These are phyloP conservation scores for Gymnothorax reevesii DNA, from an alignment of 2,797 vertebrate genomes.

Conservation along the genomic window DNA sequence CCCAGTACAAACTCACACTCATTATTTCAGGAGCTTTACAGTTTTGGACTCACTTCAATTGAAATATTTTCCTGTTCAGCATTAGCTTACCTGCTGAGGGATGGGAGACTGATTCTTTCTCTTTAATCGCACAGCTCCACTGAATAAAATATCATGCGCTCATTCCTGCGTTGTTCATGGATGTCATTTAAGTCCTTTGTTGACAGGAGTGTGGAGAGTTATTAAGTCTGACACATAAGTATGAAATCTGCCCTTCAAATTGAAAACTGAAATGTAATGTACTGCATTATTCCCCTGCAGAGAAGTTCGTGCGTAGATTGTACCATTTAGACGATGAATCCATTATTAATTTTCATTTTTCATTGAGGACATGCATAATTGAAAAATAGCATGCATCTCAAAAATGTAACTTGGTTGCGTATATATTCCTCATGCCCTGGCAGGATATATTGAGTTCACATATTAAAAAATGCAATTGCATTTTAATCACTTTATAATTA, in stretches of 20 bases:
- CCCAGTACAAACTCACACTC: conserved; percentile 12
- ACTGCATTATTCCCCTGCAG: conserved; percentile 23
- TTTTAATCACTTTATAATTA: conserved; percentile 27
- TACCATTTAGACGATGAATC: conserved; percentile 22
- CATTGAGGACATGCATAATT: neutral
- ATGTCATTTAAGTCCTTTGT: conserved; percentile 19
- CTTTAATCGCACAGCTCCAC: conserved; percentile 22
- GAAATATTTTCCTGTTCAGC: conserved; percentile 24
- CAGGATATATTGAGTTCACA: conserved; percentile 11
- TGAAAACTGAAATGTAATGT: conserved; percentile 39
- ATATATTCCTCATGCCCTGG: neutral
- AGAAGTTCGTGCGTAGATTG: neutral
- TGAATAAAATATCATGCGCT: conserved; percentile 30
- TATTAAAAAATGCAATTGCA: conserved; percentile 32
- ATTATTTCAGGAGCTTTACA: neutral
- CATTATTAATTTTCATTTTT: conserved; percentile 24
- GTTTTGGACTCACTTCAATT: conserved; percentile 17
- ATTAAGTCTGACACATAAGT: neutral
- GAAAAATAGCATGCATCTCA: too few species aligned
- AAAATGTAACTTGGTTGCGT: neutral
- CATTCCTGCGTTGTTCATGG: conserved; percentile 2
- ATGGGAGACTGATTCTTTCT: conserved; percentile 25
- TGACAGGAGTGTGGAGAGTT: conserved; percentile 34
- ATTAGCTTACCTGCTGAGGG: neutral
- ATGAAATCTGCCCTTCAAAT: conserved; percentile 32